Evolutionary conservation across 1,140 invertebrate genomes (phyloP), one percentile per base, ranked within the genome.

Genomic region (Leptinotarsa defecta): DNA sequence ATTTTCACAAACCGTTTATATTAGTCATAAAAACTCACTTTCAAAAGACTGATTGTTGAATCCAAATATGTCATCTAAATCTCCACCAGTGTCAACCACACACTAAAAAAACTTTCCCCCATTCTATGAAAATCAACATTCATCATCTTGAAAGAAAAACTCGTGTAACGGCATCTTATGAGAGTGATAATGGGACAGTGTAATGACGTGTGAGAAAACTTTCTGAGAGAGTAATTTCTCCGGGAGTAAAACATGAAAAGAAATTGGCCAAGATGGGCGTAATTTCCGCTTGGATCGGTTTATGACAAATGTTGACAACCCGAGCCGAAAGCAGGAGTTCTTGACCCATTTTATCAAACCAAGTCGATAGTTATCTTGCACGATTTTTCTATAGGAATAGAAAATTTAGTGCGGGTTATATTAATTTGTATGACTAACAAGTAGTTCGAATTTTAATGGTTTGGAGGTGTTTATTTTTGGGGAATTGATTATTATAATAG

Each of bases 231-330:
- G 52, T 57, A 57, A 57, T 57, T 57, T 57, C n/a, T 57, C 52
- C 52, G 17, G 52, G 15, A 57, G 52, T 57, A 57, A 57, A 57
- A 57, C 52, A 57, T 57, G 52, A 19, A 15, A 57, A 57, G 52
- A 19, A 57, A 57, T 57, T 57, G 52, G 52, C 52, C 52, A 57
- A 57, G 52, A 57, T 57, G 52, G 52, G 52, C n/a, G 52, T 57
- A 17, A 57, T 57, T 57, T 57, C n/a, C 52, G 52, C 52, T 57
- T 19, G 52, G n/a, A n/a, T 57, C 52, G 52, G 17, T 57, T 57
- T 57, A 57, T 57, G 52, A 57, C 52, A 57, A 57, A 57, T 57
- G 52, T 57, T 57, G 52, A 57, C 15, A 19, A 19, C 52, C 3
- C 52, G 3, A 17, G 15, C 15, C 15, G 52, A 19, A 57, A 57